Conservation (phyloP, 2,888 invertebrate genomes). For the Andrena dorsata region DNA sequence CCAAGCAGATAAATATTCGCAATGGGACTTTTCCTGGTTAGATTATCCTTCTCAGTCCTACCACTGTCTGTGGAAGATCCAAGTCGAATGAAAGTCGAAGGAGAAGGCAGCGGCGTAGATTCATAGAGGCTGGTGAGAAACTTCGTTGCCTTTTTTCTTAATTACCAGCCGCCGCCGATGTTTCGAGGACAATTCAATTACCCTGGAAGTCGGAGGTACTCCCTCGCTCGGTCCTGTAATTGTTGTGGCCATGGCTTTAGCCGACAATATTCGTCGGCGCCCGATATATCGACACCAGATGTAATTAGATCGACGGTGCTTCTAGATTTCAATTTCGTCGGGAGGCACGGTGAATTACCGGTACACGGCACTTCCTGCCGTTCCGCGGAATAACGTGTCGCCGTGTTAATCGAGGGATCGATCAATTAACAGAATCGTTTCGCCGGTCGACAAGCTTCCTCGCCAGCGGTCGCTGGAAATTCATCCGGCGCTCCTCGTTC, state of each 20-base stretch:
- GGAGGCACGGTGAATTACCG: slow-evolving; percentile 60
- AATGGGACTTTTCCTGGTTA: too few relatives aligned
- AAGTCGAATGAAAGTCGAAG: neutral
- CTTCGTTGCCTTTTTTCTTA: slow-evolving; percentile 6
- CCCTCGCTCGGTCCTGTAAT: slow-evolving; percentile 61
- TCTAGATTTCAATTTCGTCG: slow-evolving; percentile 70
- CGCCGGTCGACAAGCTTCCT: slow-evolving; percentile 4
- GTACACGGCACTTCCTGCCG: slow-evolving; percentile 51
- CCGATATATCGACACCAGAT: slow-evolving; percentile 66
- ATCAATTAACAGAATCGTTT: slow-evolving; percentile 56
- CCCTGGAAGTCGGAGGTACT: slow-evolving; percentile 57
- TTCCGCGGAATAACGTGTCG: slow-evolving; percentile 52
- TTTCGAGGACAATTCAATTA: slow-evolving; percentile 58
- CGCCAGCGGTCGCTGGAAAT: slow-evolving; percentile 4
- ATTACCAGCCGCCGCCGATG: slow-evolving; percentile 26
- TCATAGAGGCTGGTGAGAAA: too few relatives aligned
- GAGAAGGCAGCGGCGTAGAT: neutral
- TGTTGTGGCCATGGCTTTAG: slow-evolving; percentile 64
- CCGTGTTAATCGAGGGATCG: slow-evolving; percentile 52
- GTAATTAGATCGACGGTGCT: slow-evolving; percentile 67
- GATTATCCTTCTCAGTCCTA: too few relatives aligned
- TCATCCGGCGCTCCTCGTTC: neutral
- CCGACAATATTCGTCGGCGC: slow-evolving; percentile 64
- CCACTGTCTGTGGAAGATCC: too few relatives aligned
- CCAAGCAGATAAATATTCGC: too few relatives aligned